A percentile compares a stretch with the other conserved stretches of the same genome.
These are phyloP conservation scores for Cataglyphis rosenhaueri DNA, from an alignment of 2,888 invertebrate genomes.

Conservation along the genomic window DNA sequence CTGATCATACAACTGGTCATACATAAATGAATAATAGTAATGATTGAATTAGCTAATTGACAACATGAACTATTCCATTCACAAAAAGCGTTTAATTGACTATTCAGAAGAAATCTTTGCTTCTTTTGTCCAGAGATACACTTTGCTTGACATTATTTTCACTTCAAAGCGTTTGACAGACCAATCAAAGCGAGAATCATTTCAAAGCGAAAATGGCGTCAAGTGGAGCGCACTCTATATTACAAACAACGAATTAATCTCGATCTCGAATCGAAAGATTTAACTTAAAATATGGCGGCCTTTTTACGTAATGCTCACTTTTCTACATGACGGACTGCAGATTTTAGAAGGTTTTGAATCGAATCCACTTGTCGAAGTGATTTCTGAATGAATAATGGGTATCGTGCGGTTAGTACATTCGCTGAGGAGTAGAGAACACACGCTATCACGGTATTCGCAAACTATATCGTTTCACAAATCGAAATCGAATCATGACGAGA, in stretches of 20 bases:
- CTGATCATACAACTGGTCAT: background rate
- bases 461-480: background rate
- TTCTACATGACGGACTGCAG: conserved; percentile 15
- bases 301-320: conserved; percentile 58
- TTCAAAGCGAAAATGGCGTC: background rate
- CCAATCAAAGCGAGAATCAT: background rate
- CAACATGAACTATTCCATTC: too few relatives aligned
- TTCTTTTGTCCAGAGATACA: too few relatives aligned
- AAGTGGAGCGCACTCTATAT: too few relatives aligned
- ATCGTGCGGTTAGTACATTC: conserved; percentile 77
- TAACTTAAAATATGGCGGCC: background rate
- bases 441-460: conserved; percentile 53
- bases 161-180: too few relatives aligned
- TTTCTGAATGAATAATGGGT: conserved; percentile 72
- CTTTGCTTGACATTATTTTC: too few relatives aligned
- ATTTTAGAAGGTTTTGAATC: background rate
- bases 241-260: too few relatives aligned
- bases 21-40: background rate
- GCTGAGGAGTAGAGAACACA: conserved; percentile 49
- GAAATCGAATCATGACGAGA: conserved; percentile 23
- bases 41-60: too few relatives aligned
- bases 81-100: too few relatives aligned
- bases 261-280: too few relatives aligned
- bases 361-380: conserved; percentile 24
- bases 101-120: too few relatives aligned